A percentile compares a stretch with the other conserved stretches of the same genome.
These are phyloP conservation scores for Lymantria monacha DNA, from an alignment of 2,888 invertebrate species.

Conservation along the genomic window DNA sequence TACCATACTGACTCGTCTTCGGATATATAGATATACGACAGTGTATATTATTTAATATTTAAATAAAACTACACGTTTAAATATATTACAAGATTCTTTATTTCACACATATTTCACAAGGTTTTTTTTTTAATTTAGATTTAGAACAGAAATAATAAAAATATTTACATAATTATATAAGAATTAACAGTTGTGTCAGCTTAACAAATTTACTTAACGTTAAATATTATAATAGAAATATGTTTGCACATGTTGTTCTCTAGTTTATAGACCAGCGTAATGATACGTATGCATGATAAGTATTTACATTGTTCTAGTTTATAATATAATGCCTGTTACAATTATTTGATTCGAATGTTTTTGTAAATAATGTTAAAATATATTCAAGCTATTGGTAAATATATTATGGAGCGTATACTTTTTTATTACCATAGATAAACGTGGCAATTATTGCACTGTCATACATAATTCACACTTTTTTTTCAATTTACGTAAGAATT, in stretches of 20 bases:
- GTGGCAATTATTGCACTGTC: no score
- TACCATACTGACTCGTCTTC: neutral
- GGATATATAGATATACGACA: neutral
- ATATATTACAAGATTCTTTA: constrained; percentile 79
- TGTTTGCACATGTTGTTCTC: constrained; percentile 18
- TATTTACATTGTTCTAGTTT: neutral
- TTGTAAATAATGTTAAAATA: no score
- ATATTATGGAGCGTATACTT: no score
- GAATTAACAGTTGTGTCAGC: constrained; percentile 69
- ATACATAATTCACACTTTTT: no score
- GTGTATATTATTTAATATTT: neutral
- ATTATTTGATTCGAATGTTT: neutral
- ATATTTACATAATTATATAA: constrained; percentile 73
- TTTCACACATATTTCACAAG: constrained; percentile 79
- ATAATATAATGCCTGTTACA: neutral
- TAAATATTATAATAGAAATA: constrained; percentile 42
- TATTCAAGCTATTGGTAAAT: no score
- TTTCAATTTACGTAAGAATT: no score
- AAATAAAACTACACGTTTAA: constrained; percentile 39
- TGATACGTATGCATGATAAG: neutral
- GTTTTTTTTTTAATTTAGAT: constrained; percentile 56
- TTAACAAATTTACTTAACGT: constrained; percentile 65
- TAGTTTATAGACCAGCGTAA: neutral
- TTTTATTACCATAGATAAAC: no score
- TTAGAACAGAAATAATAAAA: constrained; percentile 68